phyloP scores from a whole-genome alignment of 2,797 vertebrate genomes.

The Sebastes matsubarae region DNA sequence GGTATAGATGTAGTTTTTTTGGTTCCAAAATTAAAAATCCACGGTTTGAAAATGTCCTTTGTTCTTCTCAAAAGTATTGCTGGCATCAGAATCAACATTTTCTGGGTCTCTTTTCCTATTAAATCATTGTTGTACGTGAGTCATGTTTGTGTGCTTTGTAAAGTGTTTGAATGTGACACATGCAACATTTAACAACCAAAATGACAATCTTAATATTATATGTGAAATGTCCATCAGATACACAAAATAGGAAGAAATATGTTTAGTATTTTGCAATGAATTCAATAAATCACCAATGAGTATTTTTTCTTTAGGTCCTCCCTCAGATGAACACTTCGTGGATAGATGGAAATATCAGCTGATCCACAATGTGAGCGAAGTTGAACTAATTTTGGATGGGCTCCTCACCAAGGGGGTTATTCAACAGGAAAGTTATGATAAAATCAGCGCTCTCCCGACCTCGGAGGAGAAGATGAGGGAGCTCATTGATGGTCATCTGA shows the following conservation, averaged over 20 bases:
- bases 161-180: background rate
- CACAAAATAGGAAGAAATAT: background rate
- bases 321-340: background rate
- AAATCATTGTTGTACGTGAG: too few species aligned
- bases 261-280: background rate
- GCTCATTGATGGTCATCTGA: background rate
- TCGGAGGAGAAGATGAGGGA: background rate
- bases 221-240: background rate
- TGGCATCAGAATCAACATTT: too few species aligned
- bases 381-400: background rate
- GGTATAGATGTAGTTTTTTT: background rate
- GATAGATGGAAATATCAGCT: rapidly evolving
- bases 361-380: rapidly evolving
- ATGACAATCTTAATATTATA: background rate
- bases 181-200: background rate
- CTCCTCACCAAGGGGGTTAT: background rate
- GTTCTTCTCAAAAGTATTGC: background rate
- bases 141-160: background rate
- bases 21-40: too few species aligned
- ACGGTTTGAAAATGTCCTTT: background rate
- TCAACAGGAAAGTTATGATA: background rate
- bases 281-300: background rate
- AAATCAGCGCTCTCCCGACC: background rate
- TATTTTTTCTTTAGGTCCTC: background rate
- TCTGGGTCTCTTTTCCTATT: too few species aligned